Evolutionary conservation across 2,797 vertebrate species (phyloP), one percentile per base, ranked within the genome.

Genomic region (Iguana delicatissima): DNA sequence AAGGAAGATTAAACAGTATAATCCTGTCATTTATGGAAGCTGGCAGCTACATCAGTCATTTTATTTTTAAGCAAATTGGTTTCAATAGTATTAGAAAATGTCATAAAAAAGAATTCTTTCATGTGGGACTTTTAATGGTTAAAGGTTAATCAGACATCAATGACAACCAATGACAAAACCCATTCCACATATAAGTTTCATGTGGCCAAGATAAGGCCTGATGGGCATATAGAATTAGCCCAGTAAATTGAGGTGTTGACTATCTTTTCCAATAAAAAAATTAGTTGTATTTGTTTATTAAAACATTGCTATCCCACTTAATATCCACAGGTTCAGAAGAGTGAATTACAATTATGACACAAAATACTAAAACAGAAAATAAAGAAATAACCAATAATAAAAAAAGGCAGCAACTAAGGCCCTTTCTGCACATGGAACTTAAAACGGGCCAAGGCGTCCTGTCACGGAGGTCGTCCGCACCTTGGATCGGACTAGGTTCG

Each of bases 31-130:
- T 95, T 95, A 96, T 95, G 94, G 92, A 92, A 94, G 84, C 72
- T 94, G 94, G 93, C 95, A 96, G 93, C 92, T 92, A 89, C 91
- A 96, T 95, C 95, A 94, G 91, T 94, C 94, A 95, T 69, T 69
- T 69, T 29, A 90, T 95, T 96, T 95, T 90, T 92, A 91, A 94
- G 92, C 85, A 89, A 94, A 95, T 93, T 93, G 76, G 87, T 79
- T 94, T 93, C 85, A 55, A 59, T 7, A 1, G 91, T 93, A 96
- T 96, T 96, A 95, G 95, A 90, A 87, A 88, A 62, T 72, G 91
- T 92, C 90, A 95, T 96, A 95, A 96, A 96, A 46, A 84, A 84
- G 64, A 94, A 85, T 95, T 93, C 87, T 72, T 93, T 92, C 90
- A 91, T 89, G 84, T 62, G 94, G 94, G 94, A 42, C 42, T 62